Evolutionary conservation across 2,113 vertebrate species (phyloP).

Genomic region (Thamnophis sirtalis): DNA sequence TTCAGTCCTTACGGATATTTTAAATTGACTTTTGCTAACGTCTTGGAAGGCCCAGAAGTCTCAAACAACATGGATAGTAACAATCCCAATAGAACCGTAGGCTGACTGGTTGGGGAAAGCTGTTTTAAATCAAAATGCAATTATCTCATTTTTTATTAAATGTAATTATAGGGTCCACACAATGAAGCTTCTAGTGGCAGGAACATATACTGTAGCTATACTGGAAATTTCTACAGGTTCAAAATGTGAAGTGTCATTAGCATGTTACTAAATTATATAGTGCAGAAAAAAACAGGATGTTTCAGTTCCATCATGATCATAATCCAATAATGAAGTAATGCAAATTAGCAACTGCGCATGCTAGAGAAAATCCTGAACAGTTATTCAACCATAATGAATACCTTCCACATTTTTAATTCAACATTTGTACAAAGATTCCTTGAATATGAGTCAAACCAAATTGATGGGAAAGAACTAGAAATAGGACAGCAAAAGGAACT

Average conservation of each 20-base stretch:
- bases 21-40: background rate
- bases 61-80: background rate
- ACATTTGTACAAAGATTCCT: background rate
- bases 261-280: background rate
- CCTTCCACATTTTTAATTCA: background rate
- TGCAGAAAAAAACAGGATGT: background rate
- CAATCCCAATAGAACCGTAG: background rate
- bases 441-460: background rate
- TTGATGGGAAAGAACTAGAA: slow-evolving; percentile 21
- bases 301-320: background rate
- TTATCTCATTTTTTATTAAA: background rate
- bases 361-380: background rate
- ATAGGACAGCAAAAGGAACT: background rate
- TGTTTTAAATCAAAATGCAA: background rate
- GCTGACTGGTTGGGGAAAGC: background rate
- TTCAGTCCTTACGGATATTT: background rate
- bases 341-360: background rate
- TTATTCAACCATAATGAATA: background rate
- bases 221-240: background rate
- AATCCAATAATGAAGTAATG: background rate
- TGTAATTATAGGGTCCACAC: background rate
- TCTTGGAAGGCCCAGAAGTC: background rate
- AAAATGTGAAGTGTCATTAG: background rate
- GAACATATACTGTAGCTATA: background rate
- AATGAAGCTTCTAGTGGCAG: background rate